Evolutionary conservation across 1,140 invertebrate species (phyloP).

Genomic region (Temnothorax nylanderi): DNA sequence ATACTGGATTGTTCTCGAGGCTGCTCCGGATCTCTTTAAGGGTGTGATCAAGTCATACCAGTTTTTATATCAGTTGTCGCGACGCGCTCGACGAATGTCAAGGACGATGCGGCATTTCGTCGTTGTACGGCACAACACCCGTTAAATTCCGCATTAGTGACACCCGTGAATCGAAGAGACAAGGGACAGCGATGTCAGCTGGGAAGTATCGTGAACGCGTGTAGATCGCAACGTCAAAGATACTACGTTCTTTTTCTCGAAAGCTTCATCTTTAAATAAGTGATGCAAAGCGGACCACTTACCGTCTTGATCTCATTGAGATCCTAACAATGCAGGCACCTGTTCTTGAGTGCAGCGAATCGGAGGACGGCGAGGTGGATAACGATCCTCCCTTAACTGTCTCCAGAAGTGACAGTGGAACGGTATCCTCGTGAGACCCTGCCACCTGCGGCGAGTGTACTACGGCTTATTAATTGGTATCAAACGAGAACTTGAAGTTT

Average conservation of each 20-base stretch:
- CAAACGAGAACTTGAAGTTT: neutral
- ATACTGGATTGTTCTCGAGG: neutral
- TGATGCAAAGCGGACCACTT: neutral
- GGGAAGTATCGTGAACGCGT: neutral
- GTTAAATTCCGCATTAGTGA: constrained; percentile 6
- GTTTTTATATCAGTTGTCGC: neutral
- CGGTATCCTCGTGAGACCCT: constrained; percentile 32
- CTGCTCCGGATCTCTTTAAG: neutral
- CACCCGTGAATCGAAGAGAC: neutral
- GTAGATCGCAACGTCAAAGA: neutral
- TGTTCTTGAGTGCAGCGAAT: constrained; percentile 17
- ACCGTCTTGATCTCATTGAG: neutral
- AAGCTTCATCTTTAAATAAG: neutral
- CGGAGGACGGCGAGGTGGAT: constrained; percentile 59
- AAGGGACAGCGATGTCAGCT: neutral
- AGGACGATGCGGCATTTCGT: constrained; percentile 65
- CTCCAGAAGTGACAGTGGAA: neutral
- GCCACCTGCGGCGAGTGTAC: neutral
- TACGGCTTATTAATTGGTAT: neutral
- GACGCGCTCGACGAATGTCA: constrained; percentile 52
- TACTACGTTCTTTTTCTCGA: neutral
- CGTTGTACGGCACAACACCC: neutral
- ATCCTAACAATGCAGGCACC: constrained; percentile 13
- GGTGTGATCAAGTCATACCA: neutral
- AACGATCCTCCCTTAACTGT: neutral